Base-by-base conservation (phyloP, 1,140 invertebrate species). In the Temnothorax longispinosus region DNA sequence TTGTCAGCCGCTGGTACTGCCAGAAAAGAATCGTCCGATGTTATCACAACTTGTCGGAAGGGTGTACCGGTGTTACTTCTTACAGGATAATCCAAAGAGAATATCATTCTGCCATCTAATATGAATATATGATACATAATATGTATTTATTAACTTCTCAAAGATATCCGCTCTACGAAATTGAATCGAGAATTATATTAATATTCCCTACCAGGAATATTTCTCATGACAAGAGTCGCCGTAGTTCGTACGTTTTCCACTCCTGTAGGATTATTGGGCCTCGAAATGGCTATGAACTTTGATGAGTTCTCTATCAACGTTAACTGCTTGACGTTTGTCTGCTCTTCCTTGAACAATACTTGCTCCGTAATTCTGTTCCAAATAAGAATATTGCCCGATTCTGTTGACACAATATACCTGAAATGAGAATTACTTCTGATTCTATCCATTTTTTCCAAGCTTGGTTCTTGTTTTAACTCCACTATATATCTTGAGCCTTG, bases 341-440 rank as follows among this genome's bases (percentile, higher is more conserved):
- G 98, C 90, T 97, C 97, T 92, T 98, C 97, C 95, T 98, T 98
- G 90, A 97, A 98, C 56, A 98, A 94, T 0, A 99, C 98, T 94
- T 97, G 96, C 88, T 98, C 97, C 0, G 97, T 97, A 52, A 97
- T 95, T n/a, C 98, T 96, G 91, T 99, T 98, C 99, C 99, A 99
- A 38, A 99, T 97, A 0, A 99, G 94, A 38, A 99, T 96, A 92
- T 98, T 98, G 0, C 98, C 99, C 1, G 98, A 99, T 93, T 99
- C 99, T 0, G 98, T 97, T 0, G 98, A 98, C 15, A 99, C 96
- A 0, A 99, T 98, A 90, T 97, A 97, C 81, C 97, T 97, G 77
- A 77, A 94, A 82, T 86, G 76, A 41, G 4, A 62, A 52, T 50
- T 50, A 15, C 6, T 64, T 21, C 0, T 50, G 7, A 41, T 32